Evolutionary conservation across 2,797 vertebrate genomes (phyloP).

Genomic region (Xenopus petersii): DNA sequence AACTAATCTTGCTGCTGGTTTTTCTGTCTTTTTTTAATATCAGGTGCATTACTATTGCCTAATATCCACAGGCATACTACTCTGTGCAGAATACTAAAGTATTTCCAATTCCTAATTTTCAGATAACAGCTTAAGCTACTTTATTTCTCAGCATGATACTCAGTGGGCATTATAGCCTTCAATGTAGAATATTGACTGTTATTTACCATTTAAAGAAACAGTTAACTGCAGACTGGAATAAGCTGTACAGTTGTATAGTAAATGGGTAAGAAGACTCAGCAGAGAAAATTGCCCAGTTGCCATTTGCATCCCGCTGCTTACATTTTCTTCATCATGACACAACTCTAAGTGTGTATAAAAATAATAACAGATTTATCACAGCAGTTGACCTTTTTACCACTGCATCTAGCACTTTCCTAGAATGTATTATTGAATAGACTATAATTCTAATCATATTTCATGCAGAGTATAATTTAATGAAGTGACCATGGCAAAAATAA

Average conservation of each 20-base stretch:
- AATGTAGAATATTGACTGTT: background rate
- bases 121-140: background rate
- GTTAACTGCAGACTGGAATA: background rate
- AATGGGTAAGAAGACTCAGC: background rate
- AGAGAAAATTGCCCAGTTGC: background rate
- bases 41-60: no score
- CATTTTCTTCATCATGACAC: conserved; percentile 2
- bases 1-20: no score
- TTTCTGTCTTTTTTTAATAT: no score
- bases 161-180: background rate
- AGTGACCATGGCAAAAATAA: no score
- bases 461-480: background rate
- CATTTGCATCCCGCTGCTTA: conserved; percentile 1
- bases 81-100: background rate
- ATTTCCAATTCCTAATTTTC: background rate
- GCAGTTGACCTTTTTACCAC: background rate
- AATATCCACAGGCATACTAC: no score
- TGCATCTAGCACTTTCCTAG: background rate
- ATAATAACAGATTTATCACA: background rate
- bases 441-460: background rate
- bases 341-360: background rate
- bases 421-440: background rate
- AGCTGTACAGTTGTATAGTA: background rate
- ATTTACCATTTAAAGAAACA: background rate
- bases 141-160: conserved; percentile 7